Evolutionary conservation across 2,113 vertebrate genomes (phyloP), one percentile per base, ranked within the genome.

Genomic region (Oophaga pumilio): DNA sequence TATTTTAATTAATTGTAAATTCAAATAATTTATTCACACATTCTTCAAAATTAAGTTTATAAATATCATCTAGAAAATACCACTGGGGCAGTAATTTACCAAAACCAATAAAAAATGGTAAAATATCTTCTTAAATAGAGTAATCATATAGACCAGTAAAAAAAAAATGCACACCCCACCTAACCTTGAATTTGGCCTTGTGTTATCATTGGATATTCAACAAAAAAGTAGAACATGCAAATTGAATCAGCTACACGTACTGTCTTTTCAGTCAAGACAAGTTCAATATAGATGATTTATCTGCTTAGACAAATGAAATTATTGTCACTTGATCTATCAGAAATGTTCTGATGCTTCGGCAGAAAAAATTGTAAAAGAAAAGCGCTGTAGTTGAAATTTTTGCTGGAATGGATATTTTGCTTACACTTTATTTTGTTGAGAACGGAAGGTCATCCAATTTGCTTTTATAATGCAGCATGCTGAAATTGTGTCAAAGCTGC

Each of bases 221-320:
- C 77, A 83, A 52, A 73, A 24, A 66, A 52, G 82, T 79, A 89
- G 88, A 92, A 91, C 88, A 87, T 93, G 88, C 85, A 96, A 97
- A 97, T 97, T 94, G 93, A 97, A 96, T 96, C 89, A 95, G 79
- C 91, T 90, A 92, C 91, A 93, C 93, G 83, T 87, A 92, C 88
- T 93, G 93, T 94, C 94, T 94, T 90, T 88, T 86, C 90, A 87
- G 89, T 91, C 91, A 91, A 95, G 90, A 95, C 92, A 94, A 93
- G 92, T 90, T 96, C 94, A 95, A 92, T 93, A 94, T 89, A 87
- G 94, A 94, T 93, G 92, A 97, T 95, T 96, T 96, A 95, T 95
- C 94, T 96, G 90, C 92, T 95, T 94, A 94, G 94, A 95, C 94
- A 96, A 94, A 96, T 93, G 91, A 95, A 96, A 96, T 95, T 94